Evolutionary conservation across 2,888 invertebrate species (phyloP).

Genomic region (Dicyrtoma fusca): DNA sequence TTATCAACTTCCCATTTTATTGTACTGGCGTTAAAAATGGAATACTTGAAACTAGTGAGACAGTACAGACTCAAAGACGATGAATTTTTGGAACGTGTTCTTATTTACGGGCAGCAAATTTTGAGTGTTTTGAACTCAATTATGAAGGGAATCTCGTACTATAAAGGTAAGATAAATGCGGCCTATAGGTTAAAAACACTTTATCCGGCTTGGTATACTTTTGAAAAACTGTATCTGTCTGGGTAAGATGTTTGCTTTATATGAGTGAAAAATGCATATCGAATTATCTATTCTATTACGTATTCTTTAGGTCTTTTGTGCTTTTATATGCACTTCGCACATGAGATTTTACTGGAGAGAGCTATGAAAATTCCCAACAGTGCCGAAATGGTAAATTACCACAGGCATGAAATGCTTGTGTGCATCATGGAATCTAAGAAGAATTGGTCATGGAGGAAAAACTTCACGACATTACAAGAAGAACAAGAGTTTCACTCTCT

Average conservation of each 20-base stretch:
- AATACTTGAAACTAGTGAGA: conserved; percentile 8
- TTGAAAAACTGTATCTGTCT: too few species aligned
- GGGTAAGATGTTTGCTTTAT: too few species aligned
- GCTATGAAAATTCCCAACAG: background rate
- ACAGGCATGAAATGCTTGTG: conserved; percentile 7
- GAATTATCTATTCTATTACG: background rate
- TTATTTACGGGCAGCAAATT: conserved; percentile 13
- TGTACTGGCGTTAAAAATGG: conserved; percentile 19
- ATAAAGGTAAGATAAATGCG: conserved; percentile 23
- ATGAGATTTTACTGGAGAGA: conserved; percentile 19
- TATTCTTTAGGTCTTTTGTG: conserved; percentile 9
- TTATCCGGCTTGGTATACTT: too few species aligned
- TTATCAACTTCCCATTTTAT: conserved; percentile 17
- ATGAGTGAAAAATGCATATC: too few species aligned
- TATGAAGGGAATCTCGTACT: conserved; percentile 1
- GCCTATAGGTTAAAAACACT: too few species aligned
- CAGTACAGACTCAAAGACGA: background rate
- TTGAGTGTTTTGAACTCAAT: conserved; percentile 1
- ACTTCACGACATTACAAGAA: background rate
- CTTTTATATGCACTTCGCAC: conserved; percentile 26
- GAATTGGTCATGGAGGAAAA: conserved; percentile 18
- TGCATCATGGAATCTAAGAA: conserved; percentile 9
- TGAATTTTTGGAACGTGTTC: background rate
- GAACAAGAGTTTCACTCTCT: conserved; percentile 4
- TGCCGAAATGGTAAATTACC: conserved; percentile 6